Evolutionary conservation across 2,888 invertebrate species (phyloP), one percentile per base, ranked within the genome.

Genomic region (Rhabditoides inermis): DNA sequence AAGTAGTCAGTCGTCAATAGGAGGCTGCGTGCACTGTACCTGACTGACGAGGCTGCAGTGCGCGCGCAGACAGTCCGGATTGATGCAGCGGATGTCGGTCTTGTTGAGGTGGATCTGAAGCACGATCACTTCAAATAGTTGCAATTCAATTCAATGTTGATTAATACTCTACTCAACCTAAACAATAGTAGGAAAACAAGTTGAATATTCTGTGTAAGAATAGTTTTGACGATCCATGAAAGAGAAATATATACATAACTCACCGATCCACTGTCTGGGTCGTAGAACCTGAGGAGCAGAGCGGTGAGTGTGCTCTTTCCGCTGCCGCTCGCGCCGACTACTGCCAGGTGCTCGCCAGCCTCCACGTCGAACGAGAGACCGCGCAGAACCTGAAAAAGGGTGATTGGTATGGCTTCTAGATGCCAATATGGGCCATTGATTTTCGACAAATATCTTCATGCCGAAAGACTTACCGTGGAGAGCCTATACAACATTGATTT

Each of bases 21-120:
- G n/a, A n/a, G n/a, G n/a, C n/a, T n/a, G n/a, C n/a, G n/a, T n/a
- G n/a, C n/a, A n/a, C n/a, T n/a, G n/a, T n/a, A n/a, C n/a, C 64
- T 79, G 79, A 26, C 78, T 77, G 18, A 79, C 79, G 47, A 79
- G 56, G 2, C 78, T 69, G 22, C 79, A 69, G 65, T 78, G 75
- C 50, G 68, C 66, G 55, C 79, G 76, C 15, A 79, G 63, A 55
- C 73, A 77, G 52, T 68, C 65, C 7, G 74, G 69, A 30, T 63
- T 66, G 62, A 75, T 64, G 22, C 51, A 58, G 30, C 55, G 49
- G 27, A 79, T 68, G 20, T 77, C 75, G 12, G 73, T 59, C n/a
- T 70, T 71, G 52, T 79, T 79, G 7, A 79, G 49, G 1, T 51
- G 58, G 28, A 75, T 60, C 73, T 76, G 45, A 45, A 48, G 15